A percentile compares a stretch with the other conserved stretches of the same genome.
These are phyloP conservation scores for Botrylloides violaceus DNA, from an alignment of 23 tunicate genomes.

Conservation along the genomic window DNA sequence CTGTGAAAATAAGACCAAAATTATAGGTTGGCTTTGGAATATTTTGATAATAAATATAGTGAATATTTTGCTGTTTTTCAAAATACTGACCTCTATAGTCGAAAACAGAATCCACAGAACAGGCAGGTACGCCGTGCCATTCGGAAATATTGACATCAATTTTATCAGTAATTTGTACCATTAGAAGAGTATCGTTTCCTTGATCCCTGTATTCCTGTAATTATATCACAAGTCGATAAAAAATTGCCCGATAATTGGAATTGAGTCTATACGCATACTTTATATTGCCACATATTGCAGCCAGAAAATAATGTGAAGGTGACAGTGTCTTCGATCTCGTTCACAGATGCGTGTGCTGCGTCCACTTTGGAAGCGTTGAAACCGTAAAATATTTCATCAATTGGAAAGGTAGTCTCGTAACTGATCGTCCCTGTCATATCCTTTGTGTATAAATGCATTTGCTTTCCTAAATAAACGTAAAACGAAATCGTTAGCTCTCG, in stretches of 20 bases:
- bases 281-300: background rate
- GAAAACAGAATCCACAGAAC: conserved; percentile 66
- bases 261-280: background rate
- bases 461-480: background rate
- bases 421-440: background rate
- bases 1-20: too few relatives aligned
- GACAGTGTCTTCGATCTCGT: background rate
- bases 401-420: conserved; percentile 12
- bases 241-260: background rate
- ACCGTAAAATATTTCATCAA: background rate
- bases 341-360: background rate
- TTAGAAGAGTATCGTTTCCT: background rate
- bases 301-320: background rate
- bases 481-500: background rate
- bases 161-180: background rate
- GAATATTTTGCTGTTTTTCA: too few relatives aligned
- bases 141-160: conserved; percentile 9
- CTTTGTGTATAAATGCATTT: conserved; percentile 1
- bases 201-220: background rate
- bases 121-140: conserved; percentile 63
- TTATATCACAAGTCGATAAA: background rate
- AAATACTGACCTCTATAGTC: conserved; percentile 52
- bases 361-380: background rate
- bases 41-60: too few relatives aligned
- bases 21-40: too few relatives aligned